A percentile compares a stretch with the other conserved stretches of the same genome.
Evolutionary conservation across 2,888 invertebrate genomes (phyloP).

Genomic region (Leptothorax acervorum): DNA sequence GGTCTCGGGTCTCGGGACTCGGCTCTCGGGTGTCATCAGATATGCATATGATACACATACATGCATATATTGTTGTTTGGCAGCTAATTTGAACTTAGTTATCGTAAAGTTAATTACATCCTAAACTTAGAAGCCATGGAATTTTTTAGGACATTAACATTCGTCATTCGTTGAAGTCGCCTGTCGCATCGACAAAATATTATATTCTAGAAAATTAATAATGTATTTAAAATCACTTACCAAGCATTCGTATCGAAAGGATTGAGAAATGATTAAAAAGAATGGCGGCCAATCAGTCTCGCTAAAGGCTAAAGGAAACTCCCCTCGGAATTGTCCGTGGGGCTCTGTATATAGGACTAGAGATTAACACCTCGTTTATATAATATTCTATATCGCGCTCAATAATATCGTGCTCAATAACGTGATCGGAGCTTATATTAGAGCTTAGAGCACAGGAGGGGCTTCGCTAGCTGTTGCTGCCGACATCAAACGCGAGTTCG

Average conservation of each 20-base stretch:
- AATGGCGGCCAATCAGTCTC: background rate
- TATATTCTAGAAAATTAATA: background rate
- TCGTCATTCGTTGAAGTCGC: background rate
- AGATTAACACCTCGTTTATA: conserved; percentile 15
- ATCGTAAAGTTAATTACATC: background rate
- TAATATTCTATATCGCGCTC: conserved; percentile 38
- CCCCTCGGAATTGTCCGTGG: conserved; percentile 1
- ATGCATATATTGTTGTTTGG: background rate
- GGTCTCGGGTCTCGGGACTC: background rate
- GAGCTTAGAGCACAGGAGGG: conserved; percentile 8
- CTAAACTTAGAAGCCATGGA: background rate
- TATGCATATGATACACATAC: background rate
- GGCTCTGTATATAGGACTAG: conserved; percentile 27
- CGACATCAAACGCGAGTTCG: conserved; percentile 46
- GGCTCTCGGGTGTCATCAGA: background rate
- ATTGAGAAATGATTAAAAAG: background rate
- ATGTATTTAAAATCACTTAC: background rate
- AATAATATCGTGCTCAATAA: conserved; percentile 35
- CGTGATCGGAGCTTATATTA: background rate
- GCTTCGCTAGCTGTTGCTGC: conserved; percentile 28
- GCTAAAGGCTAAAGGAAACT: background rate
- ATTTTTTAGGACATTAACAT: background rate
- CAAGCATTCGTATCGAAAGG: background rate
- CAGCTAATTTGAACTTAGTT: background rate
- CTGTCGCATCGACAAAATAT: background rate